Percentiles rank a stretch among this genome's conserved stretches.
Evolutionary conservation across 1,140 invertebrate genomes (phyloP).

Genomic region (Neodiprion virginianus): DNA sequence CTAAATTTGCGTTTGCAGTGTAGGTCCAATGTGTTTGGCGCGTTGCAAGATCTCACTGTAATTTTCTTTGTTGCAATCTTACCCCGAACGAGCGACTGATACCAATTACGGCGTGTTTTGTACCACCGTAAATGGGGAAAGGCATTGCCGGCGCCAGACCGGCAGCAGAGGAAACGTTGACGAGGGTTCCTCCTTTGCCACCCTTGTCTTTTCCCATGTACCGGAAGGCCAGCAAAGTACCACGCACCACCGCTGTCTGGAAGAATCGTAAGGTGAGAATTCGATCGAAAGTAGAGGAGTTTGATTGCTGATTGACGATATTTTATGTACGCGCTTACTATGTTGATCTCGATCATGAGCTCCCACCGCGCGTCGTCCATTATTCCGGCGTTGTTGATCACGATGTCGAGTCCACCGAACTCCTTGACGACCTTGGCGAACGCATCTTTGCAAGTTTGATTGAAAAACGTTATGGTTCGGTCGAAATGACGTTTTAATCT

Average conservation of each 20-base stretch:
- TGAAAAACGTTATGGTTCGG: background rate
- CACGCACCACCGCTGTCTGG: background rate
- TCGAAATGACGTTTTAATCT: background rate
- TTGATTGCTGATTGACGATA: too few species aligned
- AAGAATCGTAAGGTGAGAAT: background rate
- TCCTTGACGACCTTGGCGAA: conserved; percentile 46
- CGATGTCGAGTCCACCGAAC: conserved; percentile 53
- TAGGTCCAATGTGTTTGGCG: background rate
- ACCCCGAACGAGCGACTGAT: conserved; percentile 45
- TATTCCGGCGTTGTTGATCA: conserved; percentile 60
- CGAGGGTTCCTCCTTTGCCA: conserved; percentile 65
- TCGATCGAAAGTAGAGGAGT: background rate
- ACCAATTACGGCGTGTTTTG: conserved; percentile 67
- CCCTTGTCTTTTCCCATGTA: conserved; percentile 66
- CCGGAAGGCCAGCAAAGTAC: conserved; percentile 40
- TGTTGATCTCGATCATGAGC: conserved; percentile 54
- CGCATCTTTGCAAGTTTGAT: conserved; percentile 34
- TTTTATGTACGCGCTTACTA: too few species aligned
- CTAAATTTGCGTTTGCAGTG: background rate
- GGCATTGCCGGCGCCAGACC: conserved; percentile 60
- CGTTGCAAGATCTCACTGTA: background rate
- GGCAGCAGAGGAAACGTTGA: conserved; percentile 67
- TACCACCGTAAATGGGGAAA: conserved; percentile 67
- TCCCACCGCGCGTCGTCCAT: conserved; percentile 58
- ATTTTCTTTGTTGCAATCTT: conserved; percentile 10